These are phyloP conservation scores for Cladopsammia gracilis DNA, from an alignment of 64 coral and sea anemone genomes.

Conservation along the genomic window DNA sequence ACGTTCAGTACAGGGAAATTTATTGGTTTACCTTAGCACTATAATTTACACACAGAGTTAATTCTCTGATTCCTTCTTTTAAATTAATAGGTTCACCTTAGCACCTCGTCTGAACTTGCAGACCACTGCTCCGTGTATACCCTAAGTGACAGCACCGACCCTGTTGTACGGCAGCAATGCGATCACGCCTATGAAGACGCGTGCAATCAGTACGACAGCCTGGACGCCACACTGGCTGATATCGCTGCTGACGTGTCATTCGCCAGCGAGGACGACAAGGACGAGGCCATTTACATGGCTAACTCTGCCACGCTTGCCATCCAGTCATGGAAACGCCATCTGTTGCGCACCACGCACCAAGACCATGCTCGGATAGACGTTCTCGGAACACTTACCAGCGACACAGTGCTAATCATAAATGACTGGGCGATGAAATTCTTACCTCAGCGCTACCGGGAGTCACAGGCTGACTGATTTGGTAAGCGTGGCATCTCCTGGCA, in stretches of 20 bases:
- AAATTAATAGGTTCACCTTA: background rate
- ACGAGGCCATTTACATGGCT: slow-evolving; percentile 33
- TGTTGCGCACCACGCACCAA: slow-evolving; percentile 12
- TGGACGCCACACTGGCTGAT: background rate
- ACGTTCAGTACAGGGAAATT: too few species aligned
- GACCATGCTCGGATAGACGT: slow-evolving; percentile 34
- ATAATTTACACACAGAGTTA: too few species aligned
- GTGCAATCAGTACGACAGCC: slow-evolving; percentile 2
- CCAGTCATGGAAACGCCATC: slow-evolving; percentile 49
- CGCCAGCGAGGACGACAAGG: slow-evolving; percentile 25
- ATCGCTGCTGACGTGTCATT: background rate
- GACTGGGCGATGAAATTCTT: slow-evolving; percentile 69
- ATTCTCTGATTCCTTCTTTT: too few species aligned
- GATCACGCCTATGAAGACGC: background rate
- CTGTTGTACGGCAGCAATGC: slow-evolving; percentile 3
- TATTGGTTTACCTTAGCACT: too few species aligned
- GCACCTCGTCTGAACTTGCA: slow-evolving; percentile 7
- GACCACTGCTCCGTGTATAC: slow-evolving; percentile 37
- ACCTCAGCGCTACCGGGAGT: slow-evolving; percentile 36
- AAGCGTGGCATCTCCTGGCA: slow-evolving; percentile 67
- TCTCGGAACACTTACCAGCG: slow-evolving; percentile 1
- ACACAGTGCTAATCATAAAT: background rate
- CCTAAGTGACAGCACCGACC: slow-evolving; percentile 24
- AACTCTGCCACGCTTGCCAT: slow-evolving; percentile 3
- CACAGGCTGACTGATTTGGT: slow-evolving; percentile 47